Evolutionary conservation across 2,113 vertebrate species (phyloP), one percentile per base, ranked within the genome.

Genomic region (Pseudorasbora parva): DNA sequence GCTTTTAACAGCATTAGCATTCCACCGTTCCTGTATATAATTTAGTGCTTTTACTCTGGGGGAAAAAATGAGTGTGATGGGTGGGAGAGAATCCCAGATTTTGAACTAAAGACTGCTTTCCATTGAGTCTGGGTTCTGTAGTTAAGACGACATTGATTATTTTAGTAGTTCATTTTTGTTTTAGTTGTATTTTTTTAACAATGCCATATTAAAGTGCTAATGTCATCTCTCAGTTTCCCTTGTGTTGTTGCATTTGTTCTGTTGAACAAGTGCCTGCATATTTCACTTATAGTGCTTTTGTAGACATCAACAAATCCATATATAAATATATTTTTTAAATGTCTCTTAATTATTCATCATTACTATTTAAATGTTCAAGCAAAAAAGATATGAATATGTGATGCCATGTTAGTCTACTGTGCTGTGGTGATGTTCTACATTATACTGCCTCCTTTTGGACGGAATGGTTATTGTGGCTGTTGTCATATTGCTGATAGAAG

Each of bases 1-100:
- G 87, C 91, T 92, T 93, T 93, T 92, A 92, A 91, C 90, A 17
- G 89, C 91, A 92, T 92, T 89, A 91, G 86, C 81, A 78, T 74
- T 81, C 85, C 82, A 14, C 81, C 56, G 1, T 81, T 60, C 51
- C 87, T 90, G 89, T 92, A 85, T 92, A 93, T 93, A 90, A 93
- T 93, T 93, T 92, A 92, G 89, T 89, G 86, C 74, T 25, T 64
- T 91, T 91, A 92, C 82, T 89, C 86, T 81, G 82, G 88, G 8
- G 7, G 21, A 45, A 21, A 54, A 54, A 75, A 81, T 82, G 87
- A 8, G 30, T 74, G 71, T 51, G 43, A 47, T 25, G 12, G 41
- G 37, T 64, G 23, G 57, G 57, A 78, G 15, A 62, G 21, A 23
- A 47, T 47, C 33, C 37, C 56, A 14, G 33, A 47, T 79, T 62